A percentile compares a stretch with the other conserved stretches of the same genome.
Conservation (phyloP, 2,888 invertebrate genomes). For the Junonia oenone region DNA sequence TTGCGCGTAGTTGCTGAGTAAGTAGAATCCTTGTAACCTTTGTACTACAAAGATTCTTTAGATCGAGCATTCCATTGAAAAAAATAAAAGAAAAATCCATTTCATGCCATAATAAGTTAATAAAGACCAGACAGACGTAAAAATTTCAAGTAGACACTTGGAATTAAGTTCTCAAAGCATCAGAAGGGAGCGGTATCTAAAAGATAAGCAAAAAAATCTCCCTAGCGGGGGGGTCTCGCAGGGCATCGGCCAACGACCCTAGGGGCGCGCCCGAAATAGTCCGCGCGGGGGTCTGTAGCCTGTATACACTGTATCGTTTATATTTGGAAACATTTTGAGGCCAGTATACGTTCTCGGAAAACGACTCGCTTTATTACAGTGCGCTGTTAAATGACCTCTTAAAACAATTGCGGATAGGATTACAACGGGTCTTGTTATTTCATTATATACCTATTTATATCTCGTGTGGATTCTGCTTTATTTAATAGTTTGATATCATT, state of each 20-base stretch:
- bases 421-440: neutral
- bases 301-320: constrained; percentile 20
- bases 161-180: constrained; percentile 9
- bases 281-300: constrained; percentile 44
- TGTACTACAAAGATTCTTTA: too few relatives aligned
- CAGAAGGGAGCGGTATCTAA: constrained; percentile 29
- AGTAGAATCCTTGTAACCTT: too few relatives aligned
- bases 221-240: constrained; percentile 37
- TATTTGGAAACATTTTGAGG: constrained; percentile 31
- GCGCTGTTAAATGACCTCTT: constrained; percentile 16
- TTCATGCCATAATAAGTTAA: neutral
- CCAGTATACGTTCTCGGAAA: constrained; percentile 24
- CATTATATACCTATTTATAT: neutral
- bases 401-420: neutral
- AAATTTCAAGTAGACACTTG: neutral
- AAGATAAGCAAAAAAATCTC: constrained; percentile 37
- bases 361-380: constrained; percentile 1
- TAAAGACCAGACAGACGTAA: neutral
- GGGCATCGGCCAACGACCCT: constrained; percentile 41
- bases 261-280: constrained; percentile 52
- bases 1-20: too few relatives aligned
- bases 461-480: neutral
- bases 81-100: too few relatives aligned
- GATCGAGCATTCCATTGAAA: too few relatives aligned
- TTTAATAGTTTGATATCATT: neutral